Evolutionary conservation across 2,797 vertebrate genomes (phyloP), one percentile per base, ranked within the genome.

Genomic region (Halcyon leucocephala): DNA sequence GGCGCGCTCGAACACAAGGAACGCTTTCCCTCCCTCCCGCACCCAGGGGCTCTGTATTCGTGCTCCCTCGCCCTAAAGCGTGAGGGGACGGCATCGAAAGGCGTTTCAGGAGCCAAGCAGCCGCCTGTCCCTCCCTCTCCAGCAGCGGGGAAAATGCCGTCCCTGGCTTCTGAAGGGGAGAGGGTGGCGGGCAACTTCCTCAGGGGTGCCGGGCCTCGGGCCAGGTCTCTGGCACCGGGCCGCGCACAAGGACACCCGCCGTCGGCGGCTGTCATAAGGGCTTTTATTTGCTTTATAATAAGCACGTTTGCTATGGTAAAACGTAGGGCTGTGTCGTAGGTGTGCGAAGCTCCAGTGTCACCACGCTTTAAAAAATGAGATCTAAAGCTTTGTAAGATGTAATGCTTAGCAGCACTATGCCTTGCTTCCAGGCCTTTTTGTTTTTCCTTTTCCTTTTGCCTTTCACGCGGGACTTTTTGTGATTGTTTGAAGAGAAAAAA

Each of bases 31-130:
- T 11, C n/a, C 6, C 19, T 9, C 49, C 35, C 19, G 0, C 17
- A 2, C 1, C 17, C 9, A 6, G 54, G 14, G 5, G 57, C 57
- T 35, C 28, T 6, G 5, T 1, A 0, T 4, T 11, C 2, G n/a
- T 5, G n/a, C 25, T 26, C 26, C 18, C 26, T 33, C 31, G 2
- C 26, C 21, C 7, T 6, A 13, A 25, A 35, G 67, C 31, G 25
- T 54, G 48, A 44, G 21, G 29, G 5, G 10, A 22, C 39, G 14
- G 6, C 22, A 17, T 26, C 5, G 20, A 25, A 7, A 49, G 1
- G 28, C 28, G 7, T 3, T 33, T 29, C 18, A 26, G 35, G 48
- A 21, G 11, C 4, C 2, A 26, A 22, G n/a, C 44, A 29, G 5
- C 9, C 10, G 2, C 13, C 6, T 39, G 16, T 42, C 15, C 41